Conservation (phyloP, 2,797 vertebrate genomes). For the Myotis pilosus region DNA sequence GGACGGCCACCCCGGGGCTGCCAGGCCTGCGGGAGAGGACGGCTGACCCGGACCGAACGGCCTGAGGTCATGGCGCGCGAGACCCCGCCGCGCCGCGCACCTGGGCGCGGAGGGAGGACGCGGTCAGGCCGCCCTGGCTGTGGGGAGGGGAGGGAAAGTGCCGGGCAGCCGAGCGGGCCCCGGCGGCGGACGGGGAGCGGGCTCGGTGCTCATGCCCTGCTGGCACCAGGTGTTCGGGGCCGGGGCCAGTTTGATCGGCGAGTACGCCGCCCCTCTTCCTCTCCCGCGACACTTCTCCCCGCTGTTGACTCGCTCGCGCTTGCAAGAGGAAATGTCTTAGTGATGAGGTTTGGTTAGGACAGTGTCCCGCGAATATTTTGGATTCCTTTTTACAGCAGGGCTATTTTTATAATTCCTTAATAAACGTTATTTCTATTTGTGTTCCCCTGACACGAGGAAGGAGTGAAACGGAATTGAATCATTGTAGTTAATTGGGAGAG, state of each 20-base stretch:
- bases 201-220: background rate
- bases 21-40: background rate
- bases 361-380: background rate
- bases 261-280: background rate
- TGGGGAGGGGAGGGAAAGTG: conserved; percentile 12
- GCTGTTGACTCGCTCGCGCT: background rate
- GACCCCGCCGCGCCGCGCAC: conserved; percentile 1
- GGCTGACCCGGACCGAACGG: background rate
- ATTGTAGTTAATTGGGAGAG: conserved; percentile 14
- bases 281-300: background rate
- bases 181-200: background rate
- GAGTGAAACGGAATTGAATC: conserved; percentile 29
- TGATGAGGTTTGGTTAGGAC: background rate
- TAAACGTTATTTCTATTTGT: conserved; percentile 36
- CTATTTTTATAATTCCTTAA: background rate
- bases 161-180: background rate
- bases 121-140: background rate
- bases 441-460: background rate
- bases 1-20: background rate
- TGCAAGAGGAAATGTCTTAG: background rate
- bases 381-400: background rate
- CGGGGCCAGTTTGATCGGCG: background rate
- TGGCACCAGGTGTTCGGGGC: background rate
- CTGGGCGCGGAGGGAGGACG: background rate
- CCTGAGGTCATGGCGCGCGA: background rate